Evolutionary conservation across 2,113 vertebrate species (phyloP).

Genomic region (Ovis aries): ARS-UI_Ramb_v3.0 NC_056068.1:62132001-62132500

Average conservation of each 20-base stretch:
- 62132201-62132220: not conserved
- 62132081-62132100: not conserved
- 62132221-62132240: not conserved
- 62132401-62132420: not conserved
- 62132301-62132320: slow-evolving; percentile 11
- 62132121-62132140: not conserved
- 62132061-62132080: not conserved
- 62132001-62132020: not conserved
- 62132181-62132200: not conserved
- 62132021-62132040: not conserved
- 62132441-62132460: not conserved
- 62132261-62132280: not conserved
- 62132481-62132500: not conserved
- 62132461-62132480: slow-evolving; percentile 12
- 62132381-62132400: not conserved
- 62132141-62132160: not conserved
- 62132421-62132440: slow-evolving; percentile 30
- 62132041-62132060: not conserved
- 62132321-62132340: not conserved
- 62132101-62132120: not conserved
- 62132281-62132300: not conserved
- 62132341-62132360: not conserved
- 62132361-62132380: not conserved
- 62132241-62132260: not conserved
- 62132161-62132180: not conserved